Conservation (phyloP, 2,888 invertebrate genomes). For the Agriopis marginaria region DNA sequence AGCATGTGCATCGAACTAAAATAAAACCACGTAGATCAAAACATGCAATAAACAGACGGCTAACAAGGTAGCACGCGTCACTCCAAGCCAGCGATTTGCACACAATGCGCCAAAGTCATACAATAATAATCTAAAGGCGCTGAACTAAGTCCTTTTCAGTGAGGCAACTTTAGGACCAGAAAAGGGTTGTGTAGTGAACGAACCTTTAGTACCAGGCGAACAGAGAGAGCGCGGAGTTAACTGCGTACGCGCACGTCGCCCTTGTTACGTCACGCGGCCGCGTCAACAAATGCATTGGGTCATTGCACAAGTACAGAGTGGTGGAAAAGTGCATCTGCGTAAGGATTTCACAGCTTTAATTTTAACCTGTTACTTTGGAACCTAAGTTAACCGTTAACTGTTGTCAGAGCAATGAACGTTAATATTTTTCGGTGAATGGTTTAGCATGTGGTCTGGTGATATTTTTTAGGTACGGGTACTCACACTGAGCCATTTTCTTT, state of each 20-base stretch:
- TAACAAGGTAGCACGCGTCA: constrained; percentile 31
- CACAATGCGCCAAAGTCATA: constrained; percentile 51
- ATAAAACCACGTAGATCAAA: constrained; percentile 40
- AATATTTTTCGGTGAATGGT: not conserved
- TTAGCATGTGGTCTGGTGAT: not conserved
- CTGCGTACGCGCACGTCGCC: constrained; percentile 57
- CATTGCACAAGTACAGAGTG: constrained; percentile 59
- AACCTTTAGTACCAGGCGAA: constrained; percentile 76
- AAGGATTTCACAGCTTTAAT: not conserved
- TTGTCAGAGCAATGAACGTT: not conserved
- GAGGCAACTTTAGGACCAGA: constrained; percentile 69
- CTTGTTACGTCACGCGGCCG: constrained; percentile 59
- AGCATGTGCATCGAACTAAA: constrained; percentile 42
- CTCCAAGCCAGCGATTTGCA: constrained; percentile 52
- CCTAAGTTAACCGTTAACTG: not conserved
- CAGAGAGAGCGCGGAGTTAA: constrained; percentile 64
- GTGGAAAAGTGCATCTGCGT: constrained; percentile 29
- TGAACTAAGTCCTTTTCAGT: constrained; percentile 61
- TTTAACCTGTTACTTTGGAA: not conserved
- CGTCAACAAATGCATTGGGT: constrained; percentile 59
- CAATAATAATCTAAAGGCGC: constrained; percentile 15
- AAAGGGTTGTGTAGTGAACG: constrained; percentile 77
- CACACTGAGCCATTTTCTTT: not conserved
- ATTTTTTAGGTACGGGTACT: not conserved
- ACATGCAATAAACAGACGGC: constrained; percentile 36